phyloP scores from a whole-genome alignment of 2,113 vertebrate species.

The Pterocles orientalis region DNA sequence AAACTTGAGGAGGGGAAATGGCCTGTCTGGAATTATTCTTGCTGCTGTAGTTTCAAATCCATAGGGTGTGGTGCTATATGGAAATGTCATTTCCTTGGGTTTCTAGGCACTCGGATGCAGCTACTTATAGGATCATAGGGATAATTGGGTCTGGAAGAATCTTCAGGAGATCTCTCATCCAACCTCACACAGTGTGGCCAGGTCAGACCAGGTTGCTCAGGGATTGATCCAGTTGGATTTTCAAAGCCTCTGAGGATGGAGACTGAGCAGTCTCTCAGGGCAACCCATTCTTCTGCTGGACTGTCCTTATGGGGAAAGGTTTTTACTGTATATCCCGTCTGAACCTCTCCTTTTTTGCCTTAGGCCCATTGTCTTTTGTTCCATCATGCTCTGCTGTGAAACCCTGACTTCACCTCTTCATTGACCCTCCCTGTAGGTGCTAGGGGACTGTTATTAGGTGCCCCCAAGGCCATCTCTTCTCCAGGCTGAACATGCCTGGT shows the following conservation, averaged over 20 bases:
- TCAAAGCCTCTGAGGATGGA: neutral
- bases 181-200: neutral
- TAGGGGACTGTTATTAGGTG: neutral
- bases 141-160: neutral
- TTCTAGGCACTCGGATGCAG: neutral
- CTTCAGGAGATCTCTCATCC: neutral
- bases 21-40: neutral
- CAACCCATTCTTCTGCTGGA: neutral
- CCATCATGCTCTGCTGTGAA: rapidly evolving
- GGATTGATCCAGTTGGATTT: neutral
- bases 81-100: neutral
- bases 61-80: neutral
- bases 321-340: neutral
- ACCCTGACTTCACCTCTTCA: neutral
- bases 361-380: neutral
- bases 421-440: neutral
- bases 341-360: neutral
- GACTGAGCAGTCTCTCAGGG: neutral
- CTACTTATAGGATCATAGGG: neutral
- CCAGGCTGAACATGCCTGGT: neutral
- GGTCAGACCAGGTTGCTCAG: neutral
- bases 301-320: neutral
- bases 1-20: neutral
- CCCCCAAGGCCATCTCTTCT: neutral
- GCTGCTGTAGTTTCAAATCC: neutral